Conservation (phyloP, 1,140 invertebrate genomes). For the Drosophila elegans region DNA sequence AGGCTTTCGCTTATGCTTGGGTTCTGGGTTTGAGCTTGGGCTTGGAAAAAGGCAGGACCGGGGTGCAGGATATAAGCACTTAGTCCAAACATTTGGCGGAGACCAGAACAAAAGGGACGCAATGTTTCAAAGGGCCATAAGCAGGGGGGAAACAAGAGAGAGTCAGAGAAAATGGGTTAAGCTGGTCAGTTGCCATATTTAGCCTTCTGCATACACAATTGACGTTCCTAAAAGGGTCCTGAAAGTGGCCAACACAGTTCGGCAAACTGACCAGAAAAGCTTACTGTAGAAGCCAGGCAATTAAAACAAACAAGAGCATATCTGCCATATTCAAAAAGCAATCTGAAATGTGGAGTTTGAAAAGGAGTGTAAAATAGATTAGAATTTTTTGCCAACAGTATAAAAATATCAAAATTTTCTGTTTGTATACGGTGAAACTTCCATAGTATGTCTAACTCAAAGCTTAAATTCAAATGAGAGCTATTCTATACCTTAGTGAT, state of each 20-base stretch:
- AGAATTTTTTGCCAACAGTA: too few relatives aligned
- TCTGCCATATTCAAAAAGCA: too few relatives aligned
- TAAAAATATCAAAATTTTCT: too few relatives aligned
- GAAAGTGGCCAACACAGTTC: conserved; percentile 5
- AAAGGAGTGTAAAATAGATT: too few relatives aligned
- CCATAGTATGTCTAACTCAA: too few relatives aligned
- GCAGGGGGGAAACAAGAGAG: background rate
- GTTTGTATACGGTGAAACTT: too few relatives aligned
- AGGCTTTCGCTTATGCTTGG: too few relatives aligned
- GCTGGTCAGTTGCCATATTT: conserved; percentile 26
- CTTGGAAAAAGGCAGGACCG: too few relatives aligned
- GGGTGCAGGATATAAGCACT: conserved; percentile 24
- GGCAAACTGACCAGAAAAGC: background rate
- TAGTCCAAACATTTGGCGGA: conserved; percentile 40
- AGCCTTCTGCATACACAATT: conserved; percentile 1
- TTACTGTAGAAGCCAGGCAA: background rate
- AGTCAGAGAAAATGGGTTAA: conserved; percentile 21
- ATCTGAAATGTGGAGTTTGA: too few relatives aligned
- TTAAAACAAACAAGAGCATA: background rate
- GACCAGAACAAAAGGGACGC: conserved; percentile 23
- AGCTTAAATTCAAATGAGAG: too few relatives aligned
- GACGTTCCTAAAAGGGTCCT: background rate
- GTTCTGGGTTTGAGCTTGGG: too few relatives aligned
- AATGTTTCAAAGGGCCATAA: conserved; percentile 25
- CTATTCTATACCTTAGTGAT: too few relatives aligned